A percentile compares a stretch with the other conserved stretches of the same genome.
These are phyloP conservation scores for Bombus superbus DNA, from an alignment of 1,140 invertebrate species.

Conservation along the genomic window DNA sequence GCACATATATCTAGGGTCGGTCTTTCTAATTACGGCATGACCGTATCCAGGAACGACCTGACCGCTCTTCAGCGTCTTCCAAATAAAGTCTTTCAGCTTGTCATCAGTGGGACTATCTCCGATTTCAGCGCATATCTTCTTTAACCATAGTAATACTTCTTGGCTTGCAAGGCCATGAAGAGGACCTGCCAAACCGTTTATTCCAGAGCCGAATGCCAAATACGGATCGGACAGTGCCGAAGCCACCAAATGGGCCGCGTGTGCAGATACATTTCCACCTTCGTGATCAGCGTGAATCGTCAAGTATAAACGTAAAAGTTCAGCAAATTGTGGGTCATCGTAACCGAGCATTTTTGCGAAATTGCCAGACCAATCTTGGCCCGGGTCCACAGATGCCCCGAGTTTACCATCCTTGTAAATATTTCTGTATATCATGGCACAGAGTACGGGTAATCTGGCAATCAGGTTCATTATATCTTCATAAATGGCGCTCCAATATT, in stretches of 20 bases:
- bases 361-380: constrained; percentile 97
- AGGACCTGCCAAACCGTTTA: constrained; percentile 97
- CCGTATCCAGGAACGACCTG: constrained; percentile 98
- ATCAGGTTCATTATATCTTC: constrained; percentile 98
- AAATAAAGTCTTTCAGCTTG: constrained; percentile 95
- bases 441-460: constrained; percentile 96
- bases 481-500: constrained; percentile 96
- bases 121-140: constrained; percentile 91
- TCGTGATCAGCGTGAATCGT: constrained; percentile 99
- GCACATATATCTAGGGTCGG: constrained; percentile 97
- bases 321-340: constrained; percentile 93
- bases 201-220: constrained; percentile 95
- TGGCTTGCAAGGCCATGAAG: constrained; percentile 98
- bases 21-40: constrained; percentile 98
- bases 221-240: constrained; percentile 98
- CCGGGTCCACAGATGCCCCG: constrained; percentile 93
- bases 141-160: constrained; percentile 94
- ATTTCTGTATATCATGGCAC: constrained; percentile 94
- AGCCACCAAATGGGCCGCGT: constrained; percentile 97
- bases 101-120: constrained; percentile 93
- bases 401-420: constrained; percentile 89
- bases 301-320: constrained; percentile 97
- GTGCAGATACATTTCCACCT: constrained; percentile 98
- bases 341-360: constrained; percentile 97
- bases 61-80: constrained; percentile 96